Base-by-base conservation (phyloP, 2,888 invertebrate genomes). In the Chalcosyrphus nemorum region DNA sequence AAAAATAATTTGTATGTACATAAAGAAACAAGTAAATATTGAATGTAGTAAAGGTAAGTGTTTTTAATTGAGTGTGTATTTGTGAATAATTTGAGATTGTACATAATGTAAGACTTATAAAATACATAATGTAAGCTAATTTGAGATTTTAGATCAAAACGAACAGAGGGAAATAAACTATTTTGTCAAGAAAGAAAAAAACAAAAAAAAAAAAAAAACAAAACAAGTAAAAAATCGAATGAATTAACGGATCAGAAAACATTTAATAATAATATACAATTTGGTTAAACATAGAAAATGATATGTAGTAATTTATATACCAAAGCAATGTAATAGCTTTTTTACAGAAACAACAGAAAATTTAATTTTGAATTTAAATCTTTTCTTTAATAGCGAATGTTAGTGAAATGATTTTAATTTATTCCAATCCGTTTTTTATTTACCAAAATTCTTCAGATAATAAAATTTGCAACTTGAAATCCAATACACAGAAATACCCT, bases 311-410 rank as follows among this genome's bases (percentile, higher is more conserved):
- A 70, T 65, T 66, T 82, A 78, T 70, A 84, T 80, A 66, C 63
- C 59, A 35, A 80, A 70, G 80, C 80, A 78, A 56, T 63, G 15
- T 68, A 56, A 74, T 84, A 84, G 82, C 78, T 84, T 84, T 84
- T 84, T 84, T 84, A 84, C 82, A 38, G 41, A 38, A 63, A 63
- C 59, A 65, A 54, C 2, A 47, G 29, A 29, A 59, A 41, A 76
- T 11, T 27, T 15, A 13, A 57, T 41, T 1, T 41, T 63, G n/a
- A n/a, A 5, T 57, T 56, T 52, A 1, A 57, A 32, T 61, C 71
- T 43, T 41, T 24, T n/a, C 52, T 50, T 29, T 13, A 47, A 56
- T 82, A 82, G 81, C 71, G 29, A 77, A 77, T 82, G 41, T 54
- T 77, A 72, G 56, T 57, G 15, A 63, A 35, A 38, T 45, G 52